Evolutionary conservation across 2,113 vertebrate genomes (phyloP), one percentile per base, ranked within the genome.

Genomic region (Haemorhous mexicanus): DNA sequence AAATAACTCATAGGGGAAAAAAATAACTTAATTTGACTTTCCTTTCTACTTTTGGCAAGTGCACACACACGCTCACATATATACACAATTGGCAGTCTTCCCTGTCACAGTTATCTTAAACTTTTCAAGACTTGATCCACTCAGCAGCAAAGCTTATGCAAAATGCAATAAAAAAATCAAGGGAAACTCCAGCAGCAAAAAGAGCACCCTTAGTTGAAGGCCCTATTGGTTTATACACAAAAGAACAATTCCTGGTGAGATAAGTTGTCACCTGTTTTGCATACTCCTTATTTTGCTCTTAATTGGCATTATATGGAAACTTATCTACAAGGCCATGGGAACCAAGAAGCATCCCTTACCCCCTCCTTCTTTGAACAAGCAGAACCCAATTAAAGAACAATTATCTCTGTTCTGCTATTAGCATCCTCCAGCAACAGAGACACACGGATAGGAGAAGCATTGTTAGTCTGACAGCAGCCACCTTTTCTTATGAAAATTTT

Each of bases 321-420:
- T 90, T 85, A 97, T 92, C 97, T 97, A 87, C 88, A 97, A 96
- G 97, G 96, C 97, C 98, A 98, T 98, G 98, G 98, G 98, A 98
- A 98, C 96, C 75, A 93, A 94, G 96, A 96, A 90, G 56, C 94
- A 90, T 87, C 46, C 62, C 74, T 92, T 46, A 37, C 9, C 39
- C 46, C 27, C n/a, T 67, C 70, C 43, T 52, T 50, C 46, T 84
- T 95, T 94, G 84, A 97, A 82, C 64, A 92, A 92, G 82, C 50
- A 91, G 93, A 96, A 94, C 80, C 95, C 96, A 96, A 92, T 98
- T 96, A 97, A 91, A 96, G 55, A 58, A 69, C 93, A 91, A 87
- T 87, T 96, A 81, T 93, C 69, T 96, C 80, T 77, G 80, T 90
- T 91, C 84, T 91, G 66, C 77, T 76, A n/a, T 73, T 73, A 43